Conservation (phyloP, 2,113 vertebrate species). For the Podarcis cretensis region DNA sequence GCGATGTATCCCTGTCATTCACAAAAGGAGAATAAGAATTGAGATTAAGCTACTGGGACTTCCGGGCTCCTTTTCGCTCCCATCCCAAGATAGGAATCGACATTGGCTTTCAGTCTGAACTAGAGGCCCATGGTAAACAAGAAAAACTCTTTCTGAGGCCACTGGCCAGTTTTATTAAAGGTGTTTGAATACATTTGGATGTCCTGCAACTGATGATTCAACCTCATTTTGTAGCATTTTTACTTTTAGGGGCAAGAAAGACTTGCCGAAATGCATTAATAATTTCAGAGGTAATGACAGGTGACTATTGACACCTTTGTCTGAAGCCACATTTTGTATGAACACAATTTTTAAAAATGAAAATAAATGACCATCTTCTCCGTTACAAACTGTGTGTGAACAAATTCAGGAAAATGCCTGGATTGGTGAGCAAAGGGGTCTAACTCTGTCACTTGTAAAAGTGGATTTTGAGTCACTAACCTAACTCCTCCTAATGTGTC, state of each 20-base stretch:
- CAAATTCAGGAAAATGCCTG: too few species aligned
- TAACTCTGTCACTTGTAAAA: too few species aligned
- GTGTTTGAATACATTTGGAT: not conserved
- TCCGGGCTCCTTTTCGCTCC: not conserved
- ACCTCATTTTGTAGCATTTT: not conserved
- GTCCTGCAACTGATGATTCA: not conserved
- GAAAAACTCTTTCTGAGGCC: not conserved
- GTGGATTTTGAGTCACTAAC: too few species aligned
- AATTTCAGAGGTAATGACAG: not conserved
- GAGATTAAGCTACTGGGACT: too few species aligned
- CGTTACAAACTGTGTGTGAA: not conserved
- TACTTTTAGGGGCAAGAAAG: not conserved
- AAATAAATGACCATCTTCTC: not conserved
- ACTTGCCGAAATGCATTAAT: not conserved
- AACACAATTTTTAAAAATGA: not conserved
- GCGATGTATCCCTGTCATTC: constrained; percentile 72
- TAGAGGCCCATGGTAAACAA: not conserved
- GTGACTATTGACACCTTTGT: not conserved
- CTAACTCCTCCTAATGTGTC: too few species aligned
- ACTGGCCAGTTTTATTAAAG: not conserved
- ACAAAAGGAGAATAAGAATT: constrained; percentile 20
- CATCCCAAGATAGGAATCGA: not conserved
- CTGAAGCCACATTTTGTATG: not conserved
- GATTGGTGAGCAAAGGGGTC: too few species aligned
- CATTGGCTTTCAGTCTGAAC: too few species aligned